Percentiles rank a stretch among this genome's conserved stretches.
phyloP scores from a whole-genome alignment of 1,140 invertebrate genomes.

The Halyomorpha halys region DNA sequence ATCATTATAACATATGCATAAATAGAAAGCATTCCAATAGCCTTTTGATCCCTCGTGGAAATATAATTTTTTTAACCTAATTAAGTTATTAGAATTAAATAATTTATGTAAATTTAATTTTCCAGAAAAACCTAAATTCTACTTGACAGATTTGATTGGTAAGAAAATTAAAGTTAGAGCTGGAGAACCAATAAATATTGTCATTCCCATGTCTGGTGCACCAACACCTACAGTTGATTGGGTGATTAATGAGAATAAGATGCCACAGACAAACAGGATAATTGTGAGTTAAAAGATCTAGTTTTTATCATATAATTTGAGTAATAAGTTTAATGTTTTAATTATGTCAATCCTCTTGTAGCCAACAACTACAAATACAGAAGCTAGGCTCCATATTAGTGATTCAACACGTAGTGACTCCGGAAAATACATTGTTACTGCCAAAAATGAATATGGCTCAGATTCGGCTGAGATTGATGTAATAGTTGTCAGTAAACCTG shows the following conservation, averaged over 20 bases:
- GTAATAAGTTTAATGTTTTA: neutral
- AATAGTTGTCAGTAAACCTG: constrained; percentile 81
- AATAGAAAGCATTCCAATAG: neutral
- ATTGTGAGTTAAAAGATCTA: constrained; percentile 40
- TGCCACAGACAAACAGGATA: constrained; percentile 60
- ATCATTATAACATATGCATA: too few species aligned
- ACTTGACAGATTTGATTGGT: constrained; percentile 79
- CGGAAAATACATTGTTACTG: constrained; percentile 83
- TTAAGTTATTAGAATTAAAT: neutral
- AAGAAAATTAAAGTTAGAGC: constrained; percentile 91
- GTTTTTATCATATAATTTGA: neutral
- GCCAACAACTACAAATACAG: constrained; percentile 72
- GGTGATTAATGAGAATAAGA: constrained; percentile 63
- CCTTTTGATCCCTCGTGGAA: too few species aligned
- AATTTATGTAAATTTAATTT: constrained; percentile 5
- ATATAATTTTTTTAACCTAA: neutral
- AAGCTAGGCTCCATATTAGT: constrained; percentile 78
- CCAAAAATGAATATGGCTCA: constrained; percentile 78
- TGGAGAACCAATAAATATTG: constrained; percentile 91
- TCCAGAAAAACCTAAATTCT: constrained; percentile 83
- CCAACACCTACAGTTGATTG: constrained; percentile 87
- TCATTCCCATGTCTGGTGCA: constrained; percentile 86
- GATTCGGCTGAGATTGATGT: constrained; percentile 91
- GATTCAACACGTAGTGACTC: constrained; percentile 80
- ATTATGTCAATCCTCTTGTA: constrained; percentile 33